Conservation (phyloP, 2,888 invertebrate species). For the Pteria penguin region DNA sequence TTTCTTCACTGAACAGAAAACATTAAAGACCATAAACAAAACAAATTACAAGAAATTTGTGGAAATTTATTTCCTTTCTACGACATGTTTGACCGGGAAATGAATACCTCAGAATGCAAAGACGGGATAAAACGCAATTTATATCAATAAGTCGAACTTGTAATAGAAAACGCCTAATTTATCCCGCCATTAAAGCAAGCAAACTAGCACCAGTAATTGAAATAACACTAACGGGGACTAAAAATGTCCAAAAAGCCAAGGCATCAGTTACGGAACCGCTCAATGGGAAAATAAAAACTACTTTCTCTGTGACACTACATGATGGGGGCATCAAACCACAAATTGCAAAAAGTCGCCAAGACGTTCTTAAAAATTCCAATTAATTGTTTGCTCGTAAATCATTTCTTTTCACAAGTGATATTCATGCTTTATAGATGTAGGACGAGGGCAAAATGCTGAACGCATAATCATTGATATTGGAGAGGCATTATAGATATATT, state of each 20-base stretch:
- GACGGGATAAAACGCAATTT: conserved; percentile 19
- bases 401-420: too few species aligned
- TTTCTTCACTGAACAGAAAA: conserved; percentile 19
- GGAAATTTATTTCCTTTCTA: conserved; percentile 11
- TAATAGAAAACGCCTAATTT: conserved; percentile 25
- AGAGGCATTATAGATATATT: too few species aligned
- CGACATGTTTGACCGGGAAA: conserved; percentile 18
- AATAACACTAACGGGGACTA: neutral
- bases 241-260: conserved; percentile 1
- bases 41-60: conserved; percentile 17
- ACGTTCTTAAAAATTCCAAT: too few species aligned
- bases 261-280: neutral
- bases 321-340: neutral
- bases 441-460: too few species aligned
- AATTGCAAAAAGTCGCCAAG: too few species aligned
- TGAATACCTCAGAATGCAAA: conserved; percentile 20
- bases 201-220: neutral
- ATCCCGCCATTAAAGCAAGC: conserved; percentile 8
- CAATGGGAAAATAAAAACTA: neutral
- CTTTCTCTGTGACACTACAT: neutral
- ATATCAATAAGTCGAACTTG: conserved; percentile 20
- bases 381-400: too few species aligned
- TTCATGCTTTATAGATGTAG: too few species aligned
- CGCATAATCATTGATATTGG: too few species aligned
- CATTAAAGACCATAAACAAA: conserved; percentile 26